Percentiles rank a stretch among this genome's conserved stretches.
These are phyloP conservation scores for Protobothrops flavoviridis DNA, from an alignment of 2,113 vertebrate species.

Conservation along the genomic window DNA sequence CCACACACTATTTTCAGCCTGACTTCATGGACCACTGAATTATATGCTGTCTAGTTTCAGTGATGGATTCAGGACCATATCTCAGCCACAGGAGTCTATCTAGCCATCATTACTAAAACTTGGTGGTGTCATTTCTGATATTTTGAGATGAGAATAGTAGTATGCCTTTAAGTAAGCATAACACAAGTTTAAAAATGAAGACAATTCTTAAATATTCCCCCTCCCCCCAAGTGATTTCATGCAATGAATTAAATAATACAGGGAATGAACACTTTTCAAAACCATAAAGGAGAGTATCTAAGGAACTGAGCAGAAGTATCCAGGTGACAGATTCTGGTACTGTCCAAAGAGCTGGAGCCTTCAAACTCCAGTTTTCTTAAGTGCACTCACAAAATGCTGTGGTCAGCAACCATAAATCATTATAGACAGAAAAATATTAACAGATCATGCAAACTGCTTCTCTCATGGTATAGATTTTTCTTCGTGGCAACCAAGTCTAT, in stretches of 20 bases:
- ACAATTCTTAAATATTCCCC: neutral
- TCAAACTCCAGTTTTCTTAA: neutral
- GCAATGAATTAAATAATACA: neutral
- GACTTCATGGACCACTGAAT: neutral
- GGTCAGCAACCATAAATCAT: neutral
- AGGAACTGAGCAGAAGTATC: neutral
- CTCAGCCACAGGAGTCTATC: neutral
- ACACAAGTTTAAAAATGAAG: neutral
- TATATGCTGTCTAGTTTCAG: neutral
- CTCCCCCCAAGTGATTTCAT: neutral
- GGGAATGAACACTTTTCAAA: neutral
- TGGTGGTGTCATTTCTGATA: neutral
- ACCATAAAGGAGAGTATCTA: neutral
- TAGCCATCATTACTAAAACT: neutral
- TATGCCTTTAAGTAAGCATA: neutral
- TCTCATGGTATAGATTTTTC: neutral
- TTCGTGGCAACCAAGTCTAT: neutral
- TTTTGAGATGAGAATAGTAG: neutral
- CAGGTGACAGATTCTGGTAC: neutral
- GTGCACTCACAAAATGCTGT: neutral
- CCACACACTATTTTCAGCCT: neutral
- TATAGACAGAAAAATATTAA: neutral
- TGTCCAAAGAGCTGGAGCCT: neutral
- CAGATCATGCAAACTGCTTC: neutral
- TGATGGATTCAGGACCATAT: neutral